These are phyloP conservation scores for Paedocypris micromegethes DNA, from an alignment of 2,797 vertebrate genomes.

Conservation along the genomic window DNA sequence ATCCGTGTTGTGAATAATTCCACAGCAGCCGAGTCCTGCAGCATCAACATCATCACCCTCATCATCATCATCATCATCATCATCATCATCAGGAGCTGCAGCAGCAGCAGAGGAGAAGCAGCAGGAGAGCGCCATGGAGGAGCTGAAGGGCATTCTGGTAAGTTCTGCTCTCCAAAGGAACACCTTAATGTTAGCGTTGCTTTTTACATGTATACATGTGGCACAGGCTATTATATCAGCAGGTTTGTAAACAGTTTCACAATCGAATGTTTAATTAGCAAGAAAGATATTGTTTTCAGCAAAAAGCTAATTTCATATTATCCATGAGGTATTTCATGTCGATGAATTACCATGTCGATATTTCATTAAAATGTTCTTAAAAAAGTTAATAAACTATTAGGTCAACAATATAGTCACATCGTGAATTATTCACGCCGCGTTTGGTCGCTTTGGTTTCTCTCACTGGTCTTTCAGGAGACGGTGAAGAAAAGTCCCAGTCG, in stretches of 20 bases:
- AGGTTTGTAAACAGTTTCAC: too few species aligned
- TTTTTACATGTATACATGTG: neutral
- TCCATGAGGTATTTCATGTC: too few species aligned
- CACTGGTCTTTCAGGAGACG: slow-evolving; percentile 60
- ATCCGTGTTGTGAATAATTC: too few species aligned
- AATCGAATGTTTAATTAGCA: too few species aligned
- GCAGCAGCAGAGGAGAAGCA: slow-evolving; percentile 59
- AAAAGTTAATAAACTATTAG: too few species aligned
- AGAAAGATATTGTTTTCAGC: too few species aligned
- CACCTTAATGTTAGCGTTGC: neutral
- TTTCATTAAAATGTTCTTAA: too few species aligned
- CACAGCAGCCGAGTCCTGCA: slow-evolving; percentile 51
- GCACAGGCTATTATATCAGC: too few species aligned
- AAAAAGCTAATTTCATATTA: too few species aligned
- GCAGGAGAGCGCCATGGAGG: slow-evolving; percentile 77
- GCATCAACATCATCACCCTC: neutral
- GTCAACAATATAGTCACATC: too few species aligned
- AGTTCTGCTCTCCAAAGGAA: slow-evolving; percentile 12
- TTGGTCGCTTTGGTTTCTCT: neutral
- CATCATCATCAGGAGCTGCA: neutral
- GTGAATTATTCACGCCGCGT: too few species aligned
- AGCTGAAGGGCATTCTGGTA: slow-evolving; percentile 79
- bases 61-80: neutral
- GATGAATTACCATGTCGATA: too few species aligned
- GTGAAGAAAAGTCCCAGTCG: slow-evolving; percentile 76